A percentile compares a stretch with the other conserved stretches of the same genome.
phyloP scores from a whole-genome alignment of 2,888 invertebrate species.

The Lasioglossum pauxillum region DNA sequence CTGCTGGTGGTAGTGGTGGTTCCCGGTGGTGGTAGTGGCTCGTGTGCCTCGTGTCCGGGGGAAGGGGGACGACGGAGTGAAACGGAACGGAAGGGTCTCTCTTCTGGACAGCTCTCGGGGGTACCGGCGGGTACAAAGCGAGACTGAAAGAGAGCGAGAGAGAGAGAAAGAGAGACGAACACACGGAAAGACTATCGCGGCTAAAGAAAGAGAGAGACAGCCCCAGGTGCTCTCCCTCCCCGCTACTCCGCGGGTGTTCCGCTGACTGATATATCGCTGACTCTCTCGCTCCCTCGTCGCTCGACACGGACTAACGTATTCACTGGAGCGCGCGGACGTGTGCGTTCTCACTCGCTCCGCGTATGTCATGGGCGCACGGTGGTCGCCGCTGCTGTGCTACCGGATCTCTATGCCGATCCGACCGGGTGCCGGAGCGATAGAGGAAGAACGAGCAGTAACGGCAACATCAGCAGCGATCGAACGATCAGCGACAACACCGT shows the following conservation, averaged over 20 bases:
- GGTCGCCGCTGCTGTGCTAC: conserved; percentile 73
- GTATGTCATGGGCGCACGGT: conserved; percentile 82
- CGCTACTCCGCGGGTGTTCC: conserved; percentile 9
- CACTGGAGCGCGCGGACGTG: conserved; percentile 72
- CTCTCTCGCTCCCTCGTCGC: conserved; percentile 23
- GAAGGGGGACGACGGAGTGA: conserved; percentile 52
- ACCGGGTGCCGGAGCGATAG: conserved; percentile 54
- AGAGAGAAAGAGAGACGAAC: conserved; percentile 30
- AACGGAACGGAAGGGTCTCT: conserved; percentile 63
- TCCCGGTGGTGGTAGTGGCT: conserved; percentile 52
- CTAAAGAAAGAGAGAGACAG: conserved; percentile 18
- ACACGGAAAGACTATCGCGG: not conserved
- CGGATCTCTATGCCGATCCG: conserved; percentile 75
- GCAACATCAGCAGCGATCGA: conserved; percentile 31
- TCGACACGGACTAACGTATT: conserved; percentile 64
- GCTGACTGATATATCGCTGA: not conserved
- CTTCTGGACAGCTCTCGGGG: conserved; percentile 58
- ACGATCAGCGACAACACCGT: conserved; percentile 16
- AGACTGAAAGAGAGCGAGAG: conserved; percentile 29
- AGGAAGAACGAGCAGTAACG: conserved; percentile 26
- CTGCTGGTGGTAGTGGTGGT: conserved; percentile 53
- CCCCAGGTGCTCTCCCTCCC: not conserved
- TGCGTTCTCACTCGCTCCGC: conserved; percentile 81
- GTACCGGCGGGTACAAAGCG: conserved; percentile 14
- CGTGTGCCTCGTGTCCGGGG: conserved; percentile 33